Conservation (phyloP, 2,797 vertebrate genomes). For the Spatula clypeata region DNA sequence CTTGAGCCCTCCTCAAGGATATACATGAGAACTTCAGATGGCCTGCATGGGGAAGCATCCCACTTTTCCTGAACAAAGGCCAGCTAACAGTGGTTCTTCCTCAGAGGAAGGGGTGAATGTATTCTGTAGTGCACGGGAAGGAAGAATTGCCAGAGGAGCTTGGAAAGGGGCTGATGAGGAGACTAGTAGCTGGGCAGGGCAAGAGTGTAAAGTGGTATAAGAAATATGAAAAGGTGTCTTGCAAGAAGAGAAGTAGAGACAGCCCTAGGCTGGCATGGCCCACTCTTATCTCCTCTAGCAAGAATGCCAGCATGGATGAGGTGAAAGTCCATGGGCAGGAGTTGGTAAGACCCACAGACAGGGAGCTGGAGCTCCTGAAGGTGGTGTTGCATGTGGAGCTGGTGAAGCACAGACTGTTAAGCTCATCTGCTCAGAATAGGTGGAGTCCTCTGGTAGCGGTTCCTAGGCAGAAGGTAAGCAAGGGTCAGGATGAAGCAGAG, state of each 20-base stretch:
- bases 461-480: background rate
- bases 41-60: background rate
- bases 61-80: background rate
- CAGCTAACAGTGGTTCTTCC: background rate
- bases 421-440: background rate
- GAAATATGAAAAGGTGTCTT: background rate
- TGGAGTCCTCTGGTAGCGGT: accelerated
- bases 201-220: accelerated
- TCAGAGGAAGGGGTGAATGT: background rate
- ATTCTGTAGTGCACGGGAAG: background rate
- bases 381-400: background rate
- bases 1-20: background rate
- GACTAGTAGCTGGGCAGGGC: background rate
- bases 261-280: background rate
- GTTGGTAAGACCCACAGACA: background rate
- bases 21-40: background rate
- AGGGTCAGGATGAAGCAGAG: background rate
- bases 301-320: accelerated
- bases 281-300: background rate
- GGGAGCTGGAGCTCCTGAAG: background rate
- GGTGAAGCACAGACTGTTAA: background rate
- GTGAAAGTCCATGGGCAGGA: background rate
- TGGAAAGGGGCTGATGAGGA: background rate
- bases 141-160: background rate
- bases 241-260: background rate